Evolutionary conservation across 2,888 invertebrate species (phyloP), one percentile per base, ranked within the genome.

Genomic region (Drosophila pseudotalamancana): DNA sequence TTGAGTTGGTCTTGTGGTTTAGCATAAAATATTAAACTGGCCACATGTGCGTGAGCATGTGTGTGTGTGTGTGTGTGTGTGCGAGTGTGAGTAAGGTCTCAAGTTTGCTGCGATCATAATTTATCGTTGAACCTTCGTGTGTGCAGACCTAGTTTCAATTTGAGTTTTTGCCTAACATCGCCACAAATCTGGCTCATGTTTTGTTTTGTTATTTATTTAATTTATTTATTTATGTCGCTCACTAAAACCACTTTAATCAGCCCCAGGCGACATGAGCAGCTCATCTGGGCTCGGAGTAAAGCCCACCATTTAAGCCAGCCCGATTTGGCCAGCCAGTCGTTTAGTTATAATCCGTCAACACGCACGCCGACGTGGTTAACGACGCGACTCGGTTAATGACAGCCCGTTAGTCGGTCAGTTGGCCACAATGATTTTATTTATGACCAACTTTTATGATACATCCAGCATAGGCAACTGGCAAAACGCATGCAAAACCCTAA

Each of bases 1-100:
- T 84, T 84, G 68, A 77, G 81, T 86, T 74, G 78, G 75, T 68
- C 67, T 49, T 88, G 82, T 65, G 86, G 87, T 65, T 79, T 70
- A 61, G 85, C 82, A 87, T 88, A 77, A 83, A 87, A 83, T 83
- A 83, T 83, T 88, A 85, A 83, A 54, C 86, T 56, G 81, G 67
- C 65, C 83, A 67, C 77, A 71, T 77, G 78, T 73, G 57, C 48
- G 42, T 45, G 53, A 31, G n/a, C 16, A 16, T 35, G n/a, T 43
- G n/a, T 37, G 25, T 46, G 23, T 45, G 23, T 46, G 16, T 34
- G 16, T 29, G 5, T 23, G 21, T 32, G n/a, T 53, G 39, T 16
- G 53, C 37, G 40, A 48, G 31, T 43, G 53, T 49, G 45, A 19
- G 63, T 50, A 31, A 29, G 63, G 60, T 72, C 80, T 77, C 81